A percentile compares a stretch with the other conserved stretches of the same genome.
Conservation (phyloP, 2,797 vertebrate genomes). For the Argentina silus region DNA sequence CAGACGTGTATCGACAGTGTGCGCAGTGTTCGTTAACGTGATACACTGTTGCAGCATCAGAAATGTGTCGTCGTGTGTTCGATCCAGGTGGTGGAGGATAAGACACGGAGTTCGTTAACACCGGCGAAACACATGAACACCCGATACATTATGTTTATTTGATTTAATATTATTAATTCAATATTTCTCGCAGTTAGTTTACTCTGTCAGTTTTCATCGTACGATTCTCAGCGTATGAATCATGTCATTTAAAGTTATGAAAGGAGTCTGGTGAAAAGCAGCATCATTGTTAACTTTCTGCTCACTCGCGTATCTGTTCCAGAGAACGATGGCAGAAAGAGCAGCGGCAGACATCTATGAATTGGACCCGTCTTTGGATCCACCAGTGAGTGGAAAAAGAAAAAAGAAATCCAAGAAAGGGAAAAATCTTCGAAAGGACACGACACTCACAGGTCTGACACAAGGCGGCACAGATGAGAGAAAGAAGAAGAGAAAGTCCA, state of each 20-base stretch:
- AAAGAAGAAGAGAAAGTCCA: conserved; percentile 44
- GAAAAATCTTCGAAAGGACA: conserved; percentile 28
- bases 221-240: too few relatives aligned
- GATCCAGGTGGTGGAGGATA: not conserved
- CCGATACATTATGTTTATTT: too few relatives aligned
- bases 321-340: not conserved
- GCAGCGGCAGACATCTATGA: too few relatives aligned
- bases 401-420: conserved; percentile 61
- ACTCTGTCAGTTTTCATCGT: too few relatives aligned
- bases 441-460: conserved; percentile 5
- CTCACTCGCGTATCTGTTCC: not conserved
- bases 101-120: too few relatives aligned
- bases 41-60: not conserved
- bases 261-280: not conserved
- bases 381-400: conserved; percentile 33
- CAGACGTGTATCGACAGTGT: too few relatives aligned
- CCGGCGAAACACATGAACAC: too few relatives aligned
- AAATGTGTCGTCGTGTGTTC: not conserved
- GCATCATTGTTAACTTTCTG: not conserved
- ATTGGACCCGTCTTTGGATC: not conserved
- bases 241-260: too few relatives aligned
- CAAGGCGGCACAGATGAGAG: conserved; percentile 12
- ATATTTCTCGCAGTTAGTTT: too few relatives aligned
- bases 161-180: too few relatives aligned
- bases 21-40: not conserved